Conservation (phyloP, 2,888 invertebrate genomes). For the Habroteleia sp. region DNA sequence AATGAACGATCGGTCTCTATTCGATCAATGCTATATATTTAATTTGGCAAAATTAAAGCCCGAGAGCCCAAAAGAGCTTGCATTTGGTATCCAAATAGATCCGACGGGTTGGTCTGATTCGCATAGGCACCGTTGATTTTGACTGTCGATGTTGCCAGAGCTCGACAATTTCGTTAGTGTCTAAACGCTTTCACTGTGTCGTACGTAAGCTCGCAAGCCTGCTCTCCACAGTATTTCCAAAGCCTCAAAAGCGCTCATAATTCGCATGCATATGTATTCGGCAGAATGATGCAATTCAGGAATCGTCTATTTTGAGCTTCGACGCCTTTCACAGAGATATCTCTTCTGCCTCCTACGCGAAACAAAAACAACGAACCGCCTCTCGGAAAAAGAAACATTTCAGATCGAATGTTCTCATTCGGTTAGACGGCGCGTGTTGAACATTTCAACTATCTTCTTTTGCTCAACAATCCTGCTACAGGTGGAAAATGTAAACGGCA, state of each 20-base stretch:
- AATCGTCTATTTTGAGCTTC: slow-evolving; percentile 38
- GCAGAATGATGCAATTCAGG: slow-evolving; percentile 26
- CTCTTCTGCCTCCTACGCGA: not conserved
- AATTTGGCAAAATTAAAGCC: slow-evolving; percentile 25
- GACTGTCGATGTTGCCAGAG: slow-evolving; percentile 33
- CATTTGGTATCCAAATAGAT: slow-evolving; percentile 31
- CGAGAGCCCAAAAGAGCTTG: slow-evolving; percentile 29
- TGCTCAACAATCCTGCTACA: slow-evolving; percentile 6
- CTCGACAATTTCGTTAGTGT: slow-evolving; percentile 46
- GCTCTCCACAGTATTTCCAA: slow-evolving; percentile 13
- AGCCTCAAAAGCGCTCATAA: slow-evolving; percentile 49
- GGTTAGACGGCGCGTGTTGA: slow-evolving; percentile 42
- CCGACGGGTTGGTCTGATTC: not conserved
- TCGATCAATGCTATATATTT: slow-evolving; percentile 29
- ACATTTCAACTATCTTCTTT: slow-evolving; percentile 44
- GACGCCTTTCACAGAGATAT: slow-evolving; percentile 15
- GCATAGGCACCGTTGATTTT: slow-evolving; percentile 27
- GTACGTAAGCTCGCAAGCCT: slow-evolving; percentile 21
- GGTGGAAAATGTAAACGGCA: slow-evolving; percentile 15
- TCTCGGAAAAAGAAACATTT: slow-evolving; percentile 9
- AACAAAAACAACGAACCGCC: slow-evolving; percentile 16
- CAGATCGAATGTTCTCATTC: slow-evolving; percentile 41
- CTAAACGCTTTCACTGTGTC: slow-evolving; percentile 20
- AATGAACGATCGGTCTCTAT: slow-evolving; percentile 14
- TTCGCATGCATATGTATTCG: slow-evolving; percentile 52